Evolutionary conservation across 1,140 invertebrate genomes (phyloP).

Genomic region (Sycobia sp.): DNA sequence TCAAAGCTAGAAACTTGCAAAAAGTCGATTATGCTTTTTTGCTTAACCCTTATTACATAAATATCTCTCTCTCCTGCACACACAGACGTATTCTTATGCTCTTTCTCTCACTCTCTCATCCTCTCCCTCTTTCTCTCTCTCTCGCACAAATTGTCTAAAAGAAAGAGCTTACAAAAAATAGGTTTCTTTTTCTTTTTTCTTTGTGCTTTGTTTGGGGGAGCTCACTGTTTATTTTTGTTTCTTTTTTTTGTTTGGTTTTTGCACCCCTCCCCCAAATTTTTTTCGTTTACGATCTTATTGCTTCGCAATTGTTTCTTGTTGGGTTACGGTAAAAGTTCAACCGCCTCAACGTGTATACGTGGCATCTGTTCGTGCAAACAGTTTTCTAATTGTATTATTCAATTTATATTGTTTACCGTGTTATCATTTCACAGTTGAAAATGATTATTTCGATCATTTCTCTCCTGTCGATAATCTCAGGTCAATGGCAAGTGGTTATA

Average conservation of each 20-base stretch:
- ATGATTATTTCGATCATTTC: background rate
- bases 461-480: background rate
- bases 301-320: constrained; percentile 26
- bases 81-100: no score
- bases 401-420: background rate
- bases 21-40: constrained; percentile 18
- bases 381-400: background rate
- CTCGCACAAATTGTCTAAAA: constrained; percentile 14
- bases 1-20: constrained; percentile 26
- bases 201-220: constrained; percentile 7
- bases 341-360: background rate
- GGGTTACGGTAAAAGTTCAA: constrained; percentile 9
- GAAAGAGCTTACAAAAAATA: constrained; percentile 32
- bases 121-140: background rate
- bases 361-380: constrained; percentile 1
- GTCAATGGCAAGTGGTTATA: no score
- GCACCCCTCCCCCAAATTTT: background rate
- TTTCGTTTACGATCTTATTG: constrained; percentile 18
- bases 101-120: background rate
- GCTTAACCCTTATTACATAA: constrained; percentile 11
- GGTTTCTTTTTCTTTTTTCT: constrained; percentile 20
- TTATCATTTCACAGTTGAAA: background rate
- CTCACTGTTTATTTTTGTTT: background rate
- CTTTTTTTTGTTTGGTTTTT: background rate
- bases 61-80: background rate